Evolutionary conservation across 2,113 vertebrate genomes (phyloP).

Genomic region (Tautogolabrus adspersus): DNA sequence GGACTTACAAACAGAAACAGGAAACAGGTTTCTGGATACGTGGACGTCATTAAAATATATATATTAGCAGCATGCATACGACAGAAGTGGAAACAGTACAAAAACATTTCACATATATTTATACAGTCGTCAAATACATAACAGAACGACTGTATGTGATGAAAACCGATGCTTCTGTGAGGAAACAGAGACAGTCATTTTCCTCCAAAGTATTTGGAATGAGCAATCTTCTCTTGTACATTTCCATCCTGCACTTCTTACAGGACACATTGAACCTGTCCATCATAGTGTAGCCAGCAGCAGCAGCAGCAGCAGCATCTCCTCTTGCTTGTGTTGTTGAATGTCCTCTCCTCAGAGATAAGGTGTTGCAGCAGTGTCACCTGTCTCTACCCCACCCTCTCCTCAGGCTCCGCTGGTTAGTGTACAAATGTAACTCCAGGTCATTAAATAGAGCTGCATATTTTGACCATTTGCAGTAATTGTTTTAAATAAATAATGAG

Average conservation of each 20-base stretch:
- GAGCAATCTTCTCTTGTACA: background rate
- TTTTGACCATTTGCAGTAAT: constrained; percentile 1
- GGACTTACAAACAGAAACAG: background rate
- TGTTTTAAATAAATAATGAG: constrained; percentile 1
- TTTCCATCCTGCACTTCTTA: background rate
- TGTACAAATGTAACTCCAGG: background rate
- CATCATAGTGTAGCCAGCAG: background rate
- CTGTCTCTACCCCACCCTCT: background rate
- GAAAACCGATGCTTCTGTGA: background rate
- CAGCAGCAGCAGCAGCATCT: background rate
- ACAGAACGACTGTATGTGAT: background rate
- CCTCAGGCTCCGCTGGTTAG: background rate
- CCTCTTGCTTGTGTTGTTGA: background rate
- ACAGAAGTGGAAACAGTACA: background rate
- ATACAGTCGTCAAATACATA: background rate
- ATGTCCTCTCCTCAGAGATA: background rate
- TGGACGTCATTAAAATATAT: background rate
- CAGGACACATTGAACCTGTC: background rate
- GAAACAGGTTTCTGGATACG: background rate
- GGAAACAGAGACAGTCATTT: background rate
- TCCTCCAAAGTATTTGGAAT: background rate
- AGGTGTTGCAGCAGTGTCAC: background rate
- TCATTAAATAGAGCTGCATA: background rate
- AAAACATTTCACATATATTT: constrained; percentile 17
- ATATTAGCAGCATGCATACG: constrained; percentile 9